Evolutionary conservation across 1,140 invertebrate species (phyloP).

Genomic region (Centruroides vittatus): DNA sequence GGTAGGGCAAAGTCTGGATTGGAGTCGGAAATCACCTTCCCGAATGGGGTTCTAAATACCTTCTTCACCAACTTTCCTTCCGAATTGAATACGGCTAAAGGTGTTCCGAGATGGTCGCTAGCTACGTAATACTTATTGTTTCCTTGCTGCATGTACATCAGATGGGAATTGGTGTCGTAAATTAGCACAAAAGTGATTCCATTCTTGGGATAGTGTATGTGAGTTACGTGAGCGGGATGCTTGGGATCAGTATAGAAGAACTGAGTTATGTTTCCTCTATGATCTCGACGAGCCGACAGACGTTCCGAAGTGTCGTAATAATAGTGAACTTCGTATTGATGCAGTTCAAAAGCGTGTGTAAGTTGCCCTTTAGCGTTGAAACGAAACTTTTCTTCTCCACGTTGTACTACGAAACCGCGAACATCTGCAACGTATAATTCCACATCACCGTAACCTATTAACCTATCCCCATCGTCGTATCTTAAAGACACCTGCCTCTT

Average conservation of each 20-base stretch:
- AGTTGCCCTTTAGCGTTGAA: constrained; percentile 86
- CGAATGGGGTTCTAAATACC: constrained; percentile 84
- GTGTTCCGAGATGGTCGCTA: constrained; percentile 86
- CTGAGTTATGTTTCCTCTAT: constrained; percentile 85
- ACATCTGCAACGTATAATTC: constrained; percentile 61
- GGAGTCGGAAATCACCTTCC: constrained; percentile 85
- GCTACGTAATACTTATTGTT: constrained; percentile 83
- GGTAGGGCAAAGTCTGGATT: constrained; percentile 86
- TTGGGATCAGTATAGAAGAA: constrained; percentile 92
- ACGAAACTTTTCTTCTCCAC: constrained; percentile 83
- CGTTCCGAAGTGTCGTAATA: constrained; percentile 83
- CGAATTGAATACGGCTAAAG: constrained; percentile 86
- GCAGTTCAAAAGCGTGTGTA: constrained; percentile 48
- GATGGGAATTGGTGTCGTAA: constrained; percentile 76
- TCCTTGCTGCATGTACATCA: constrained; percentile 75
- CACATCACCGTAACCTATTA: constrained; percentile 18
- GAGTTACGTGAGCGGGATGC: constrained; percentile 55
- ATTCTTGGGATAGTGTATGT: constrained; percentile 79
- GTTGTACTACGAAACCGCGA: constrained; percentile 74
- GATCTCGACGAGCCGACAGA: constrained; percentile 70
- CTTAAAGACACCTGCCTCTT: constrained; percentile 56
- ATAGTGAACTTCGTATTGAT: constrained; percentile 74
- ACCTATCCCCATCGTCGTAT: constrained; percentile 61
- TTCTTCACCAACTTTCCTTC: constrained; percentile 85
- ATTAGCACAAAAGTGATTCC: constrained; percentile 68